These are phyloP conservation scores for Fabriciana adippe DNA, from an alignment of 2,888 invertebrate species.

Conservation along the genomic window DNA sequence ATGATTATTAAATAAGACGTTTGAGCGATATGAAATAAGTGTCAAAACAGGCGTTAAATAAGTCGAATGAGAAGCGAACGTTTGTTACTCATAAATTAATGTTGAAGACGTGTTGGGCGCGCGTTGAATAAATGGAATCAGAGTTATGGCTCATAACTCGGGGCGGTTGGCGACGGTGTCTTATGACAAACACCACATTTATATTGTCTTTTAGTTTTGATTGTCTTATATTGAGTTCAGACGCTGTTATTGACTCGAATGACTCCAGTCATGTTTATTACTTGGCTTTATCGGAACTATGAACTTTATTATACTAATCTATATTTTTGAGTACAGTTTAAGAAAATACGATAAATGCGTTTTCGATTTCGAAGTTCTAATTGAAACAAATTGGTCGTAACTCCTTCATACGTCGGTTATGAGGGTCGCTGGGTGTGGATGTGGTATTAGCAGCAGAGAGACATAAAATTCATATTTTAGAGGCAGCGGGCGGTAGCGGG, in stretches of 20 bases:
- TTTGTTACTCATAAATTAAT: conserved; percentile 78
- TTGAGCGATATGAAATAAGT: conserved; percentile 62
- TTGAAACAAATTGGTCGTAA: conserved; percentile 39
- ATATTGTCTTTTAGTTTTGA: conserved; percentile 48
- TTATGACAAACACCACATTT: conserved; percentile 63
- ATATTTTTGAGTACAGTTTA: background rate
- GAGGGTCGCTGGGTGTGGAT: conserved; percentile 75
- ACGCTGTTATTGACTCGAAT: conserved; percentile 27
- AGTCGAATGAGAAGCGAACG: conserved; percentile 72
- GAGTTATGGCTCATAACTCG: conserved; percentile 76
- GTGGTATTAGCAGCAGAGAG: conserved; percentile 74
- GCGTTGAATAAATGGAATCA: conserved; percentile 75
- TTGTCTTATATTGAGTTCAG: conserved; percentile 32
- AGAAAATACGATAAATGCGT: conserved; percentile 2
- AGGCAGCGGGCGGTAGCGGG: conserved; percentile 60
- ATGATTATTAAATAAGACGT: conserved; percentile 60
- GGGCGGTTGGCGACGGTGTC: conserved; percentile 60
- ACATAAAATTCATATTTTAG: conserved; percentile 81
- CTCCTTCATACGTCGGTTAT: conserved; percentile 52
- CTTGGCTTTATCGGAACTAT: background rate
- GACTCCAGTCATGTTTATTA: background rate
- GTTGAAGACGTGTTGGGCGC: conserved; percentile 62
- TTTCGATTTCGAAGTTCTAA: conserved; percentile 25
- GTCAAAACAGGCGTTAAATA: conserved; percentile 78
- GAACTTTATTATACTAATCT: background rate